These are phyloP conservation scores for Hylia prasina DNA, from an alignment of 2,113 vertebrate genomes.

Conservation along the genomic window DNA sequence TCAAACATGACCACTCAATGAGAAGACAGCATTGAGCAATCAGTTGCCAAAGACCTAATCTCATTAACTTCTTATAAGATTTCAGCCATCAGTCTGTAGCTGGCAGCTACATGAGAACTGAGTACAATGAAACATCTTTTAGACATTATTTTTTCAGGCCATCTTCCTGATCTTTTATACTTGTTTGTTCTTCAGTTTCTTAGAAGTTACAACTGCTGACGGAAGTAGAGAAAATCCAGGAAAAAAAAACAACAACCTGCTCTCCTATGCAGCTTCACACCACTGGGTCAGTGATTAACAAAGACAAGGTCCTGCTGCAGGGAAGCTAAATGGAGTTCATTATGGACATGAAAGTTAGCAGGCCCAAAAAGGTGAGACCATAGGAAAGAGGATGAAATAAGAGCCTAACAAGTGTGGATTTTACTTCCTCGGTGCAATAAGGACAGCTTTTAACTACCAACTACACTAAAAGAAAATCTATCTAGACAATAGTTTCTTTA, in stretches of 20 bases:
- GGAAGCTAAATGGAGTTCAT: constrained; percentile 70
- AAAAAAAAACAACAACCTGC: background rate
- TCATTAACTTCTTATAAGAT: constrained; percentile 34
- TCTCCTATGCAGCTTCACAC: constrained; percentile 37
- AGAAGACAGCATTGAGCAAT: background rate
- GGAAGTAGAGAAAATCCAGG: constrained; percentile 52
- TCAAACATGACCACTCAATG: background rate
- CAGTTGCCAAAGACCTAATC: background rate
- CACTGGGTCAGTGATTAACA: constrained; percentile 65
- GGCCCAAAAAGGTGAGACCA: constrained; percentile 55
- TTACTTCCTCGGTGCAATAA: constrained; percentile 51
- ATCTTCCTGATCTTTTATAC: constrained; percentile 48
- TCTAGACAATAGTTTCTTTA: background rate
- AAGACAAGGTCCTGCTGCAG: constrained; percentile 62
- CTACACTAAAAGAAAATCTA: background rate
- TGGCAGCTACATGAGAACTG: background rate
- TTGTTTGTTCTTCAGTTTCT: constrained; percentile 58
- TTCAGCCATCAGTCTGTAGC: background rate
- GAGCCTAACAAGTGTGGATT: constrained; percentile 63
- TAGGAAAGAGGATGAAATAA: constrained; percentile 59
- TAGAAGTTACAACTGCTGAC: constrained; percentile 47
- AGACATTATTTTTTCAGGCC: constrained; percentile 26
- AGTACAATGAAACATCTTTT: constrained; percentile 29
- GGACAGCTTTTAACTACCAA: constrained; percentile 34
- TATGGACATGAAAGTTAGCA: constrained; percentile 60